Conservation (phyloP, 2,888 invertebrate genomes). For the Penaeus monodon region DNA sequence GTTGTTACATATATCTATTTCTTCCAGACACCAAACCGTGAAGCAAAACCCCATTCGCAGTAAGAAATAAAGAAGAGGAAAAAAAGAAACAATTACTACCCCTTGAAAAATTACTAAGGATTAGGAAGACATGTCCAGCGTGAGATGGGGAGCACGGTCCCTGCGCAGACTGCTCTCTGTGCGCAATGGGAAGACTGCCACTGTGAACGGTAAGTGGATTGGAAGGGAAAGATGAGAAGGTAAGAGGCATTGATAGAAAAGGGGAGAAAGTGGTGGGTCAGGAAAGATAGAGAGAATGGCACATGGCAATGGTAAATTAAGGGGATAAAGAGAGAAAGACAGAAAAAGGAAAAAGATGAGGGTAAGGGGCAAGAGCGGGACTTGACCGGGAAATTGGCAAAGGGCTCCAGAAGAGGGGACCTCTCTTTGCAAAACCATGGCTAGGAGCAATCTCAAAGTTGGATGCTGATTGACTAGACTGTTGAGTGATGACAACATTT, state of each 20-base stretch:
- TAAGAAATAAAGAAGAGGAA: background rate
- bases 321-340: too few species aligned
- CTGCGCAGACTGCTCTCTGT: constrained; percentile 37
- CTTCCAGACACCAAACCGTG: background rate
- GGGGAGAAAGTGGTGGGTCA: too few species aligned
- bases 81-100: background rate
- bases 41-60: background rate
- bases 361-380: too few species aligned
- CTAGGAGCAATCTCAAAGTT: too few species aligned
- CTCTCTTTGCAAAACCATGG: too few species aligned
- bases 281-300: too few species aligned
- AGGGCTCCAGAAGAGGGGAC: too few species aligned
- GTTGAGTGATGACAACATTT: too few species aligned
- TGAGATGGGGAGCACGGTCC: constrained; percentile 57
- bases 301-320: too few species aligned
- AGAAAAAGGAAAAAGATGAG: too few species aligned
- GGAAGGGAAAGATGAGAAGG: background rate
- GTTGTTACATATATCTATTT: background rate
- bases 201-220: constrained; percentile 46
- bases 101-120: background rate
- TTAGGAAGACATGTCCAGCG: constrained; percentile 42
- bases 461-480: too few species aligned
- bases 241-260: background rate
- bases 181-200: constrained; percentile 27
- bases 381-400: too few species aligned